Conservation (phyloP, 2,888 invertebrate species). For the Pachliopta kotzebuea region DNA sequence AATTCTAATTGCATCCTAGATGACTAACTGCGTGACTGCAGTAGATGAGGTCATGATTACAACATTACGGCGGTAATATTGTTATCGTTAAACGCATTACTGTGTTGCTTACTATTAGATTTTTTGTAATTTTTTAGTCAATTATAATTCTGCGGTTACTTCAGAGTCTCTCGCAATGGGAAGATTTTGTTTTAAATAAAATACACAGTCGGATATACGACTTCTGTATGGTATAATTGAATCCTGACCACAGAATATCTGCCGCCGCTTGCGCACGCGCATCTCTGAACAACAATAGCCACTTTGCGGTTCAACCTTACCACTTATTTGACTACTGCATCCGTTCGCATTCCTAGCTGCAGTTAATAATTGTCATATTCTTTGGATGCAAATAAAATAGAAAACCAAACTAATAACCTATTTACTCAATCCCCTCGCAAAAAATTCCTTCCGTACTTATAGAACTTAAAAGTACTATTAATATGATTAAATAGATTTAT, state of each 20-base stretch:
- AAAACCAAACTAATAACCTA: no score
- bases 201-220: background rate
- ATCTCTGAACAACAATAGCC: background rate
- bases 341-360: no score
- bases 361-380: no score
- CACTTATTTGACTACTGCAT: background rate
- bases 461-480: no score
- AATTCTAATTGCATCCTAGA: conserved; percentile 12
- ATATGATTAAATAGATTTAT: no score
- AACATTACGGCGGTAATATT: conserved; percentile 4
- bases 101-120: background rate
- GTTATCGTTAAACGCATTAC: conserved; percentile 3
- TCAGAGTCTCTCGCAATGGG: background rate
- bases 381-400: no score
- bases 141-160: conserved; percentile 1
- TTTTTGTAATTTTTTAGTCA: background rate
- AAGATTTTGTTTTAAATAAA: no score
- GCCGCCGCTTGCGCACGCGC: background rate
- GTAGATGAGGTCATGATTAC: conserved; percentile 22
- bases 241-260: background rate
- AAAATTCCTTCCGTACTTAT: no score
- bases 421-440: no score
- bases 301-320: background rate
- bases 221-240: background rate
- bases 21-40: conserved; percentile 22